Evolutionary conservation across 2,797 vertebrate species (phyloP), one percentile per base, ranked within the genome.

Genomic region (Chrosomus eos): DNA sequence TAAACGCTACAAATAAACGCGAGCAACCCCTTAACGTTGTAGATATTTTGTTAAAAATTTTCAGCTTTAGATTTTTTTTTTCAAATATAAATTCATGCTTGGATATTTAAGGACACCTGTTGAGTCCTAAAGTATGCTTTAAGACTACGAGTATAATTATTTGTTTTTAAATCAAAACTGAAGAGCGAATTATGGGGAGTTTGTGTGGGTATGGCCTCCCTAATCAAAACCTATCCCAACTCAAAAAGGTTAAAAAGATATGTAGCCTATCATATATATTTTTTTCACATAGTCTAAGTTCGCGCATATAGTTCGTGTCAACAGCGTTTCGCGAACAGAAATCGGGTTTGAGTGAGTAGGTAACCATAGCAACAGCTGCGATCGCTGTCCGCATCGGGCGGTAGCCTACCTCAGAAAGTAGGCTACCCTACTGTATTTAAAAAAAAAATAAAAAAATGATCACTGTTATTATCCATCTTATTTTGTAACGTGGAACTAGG

Each of bases 1-100:
- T 89, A 89, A 79, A 86, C 72, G 82, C 75, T 75, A 62, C 78
- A 88, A 81, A 88, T 85, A 19, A 87, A 90, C 79, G 51, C 36
- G 38, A 80, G 72, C 48, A 80, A 72, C 6, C 31, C 84, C 38
- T 45, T 89, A 88, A 88, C 60, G 26, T 48, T 64, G 64, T 45
- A 64, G 85, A 8, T 51, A 64, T 51, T 51, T 45, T 6, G 74
- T 16, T n/a, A 1, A 1, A 36, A 75, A 7, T 14, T 26, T 23
- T 7, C 3, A 3, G 40, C 8, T 45, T 19, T 23, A 33, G 21
- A 80, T 53, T 38, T 19, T 21, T 51, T 14, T 76, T 10, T 14
- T n/a, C n/a, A n/a, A 26, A 43, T 18, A 38, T 1, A 40, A 77
- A 45, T 19, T 2, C 1, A n/a, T 14, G 58, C 14, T n/a, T 45